Percentiles rank a stretch among this genome's conserved stretches.
phyloP scores from a whole-genome alignment of 2,888 invertebrate genomes.

The Torymus texanus region DNA sequence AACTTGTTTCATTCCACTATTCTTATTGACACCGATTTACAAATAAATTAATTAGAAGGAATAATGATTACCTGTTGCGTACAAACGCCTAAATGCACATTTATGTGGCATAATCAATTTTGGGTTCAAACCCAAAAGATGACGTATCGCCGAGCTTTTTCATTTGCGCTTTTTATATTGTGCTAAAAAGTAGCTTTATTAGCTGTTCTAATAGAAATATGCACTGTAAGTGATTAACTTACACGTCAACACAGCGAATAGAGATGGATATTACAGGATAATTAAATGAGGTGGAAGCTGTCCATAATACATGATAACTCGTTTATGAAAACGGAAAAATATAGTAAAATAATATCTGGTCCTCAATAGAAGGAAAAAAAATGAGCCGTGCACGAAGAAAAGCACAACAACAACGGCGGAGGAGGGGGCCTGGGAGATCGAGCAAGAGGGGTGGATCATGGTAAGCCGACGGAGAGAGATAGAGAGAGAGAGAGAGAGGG shows the following conservation, averaged over 20 bases:
- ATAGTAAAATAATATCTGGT: slow-evolving; percentile 46
- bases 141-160: no score
- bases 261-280: neutral
- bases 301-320: slow-evolving; percentile 37
- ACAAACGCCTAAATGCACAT: slow-evolving; percentile 49
- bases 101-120: neutral
- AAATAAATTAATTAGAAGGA: slow-evolving; percentile 66
- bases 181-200: no score
- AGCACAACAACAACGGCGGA: neutral
- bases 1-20: slow-evolving; percentile 61
- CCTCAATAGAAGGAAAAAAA: slow-evolving; percentile 29
- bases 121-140: no score
- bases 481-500: slow-evolving; percentile 26
- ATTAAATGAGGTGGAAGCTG: slow-evolving; percentile 33
- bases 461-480: slow-evolving; percentile 7
- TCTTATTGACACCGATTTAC: slow-evolving; percentile 63
- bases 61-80: slow-evolving; percentile 66
- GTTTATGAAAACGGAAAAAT: slow-evolving; percentile 44
- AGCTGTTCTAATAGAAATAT: no score
- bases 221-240: no score
- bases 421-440: neutral
- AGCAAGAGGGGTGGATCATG: slow-evolving; percentile 51
- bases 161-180: no score
- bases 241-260: no score
- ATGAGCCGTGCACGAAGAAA: slow-evolving; percentile 70